A percentile compares a stretch with the other conserved stretches of the same genome.
phyloP scores from a whole-genome alignment of 2,888 invertebrate species.

The Heteropelma amictum region DNA sequence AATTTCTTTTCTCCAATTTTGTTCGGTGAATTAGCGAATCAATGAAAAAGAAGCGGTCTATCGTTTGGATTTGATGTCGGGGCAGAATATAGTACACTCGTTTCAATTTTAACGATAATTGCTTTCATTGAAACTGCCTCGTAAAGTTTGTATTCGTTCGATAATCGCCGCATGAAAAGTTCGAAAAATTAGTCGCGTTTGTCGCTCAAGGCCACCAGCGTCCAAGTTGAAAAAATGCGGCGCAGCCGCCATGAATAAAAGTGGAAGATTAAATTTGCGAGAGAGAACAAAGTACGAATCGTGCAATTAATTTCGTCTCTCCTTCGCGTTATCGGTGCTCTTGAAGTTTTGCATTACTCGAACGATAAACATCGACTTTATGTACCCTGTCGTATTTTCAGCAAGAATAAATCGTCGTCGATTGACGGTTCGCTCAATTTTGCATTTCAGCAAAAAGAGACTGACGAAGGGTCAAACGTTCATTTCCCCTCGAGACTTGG shows the following conservation, averaged over 20 bases:
- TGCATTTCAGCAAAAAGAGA: background rate
- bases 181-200: slow-evolving; percentile 17
- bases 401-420: background rate
- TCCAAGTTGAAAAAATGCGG: background rate
- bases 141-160: background rate
- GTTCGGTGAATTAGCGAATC: no score
- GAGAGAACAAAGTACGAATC: background rate
- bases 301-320: background rate
- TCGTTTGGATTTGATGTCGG: no score
- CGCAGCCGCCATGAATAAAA: background rate
- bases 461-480: background rate
- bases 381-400: background rate
- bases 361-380: background rate
- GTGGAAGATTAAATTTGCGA: background rate
- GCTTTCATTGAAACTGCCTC: no score
- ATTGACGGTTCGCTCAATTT: background rate
- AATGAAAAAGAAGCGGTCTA: no score
- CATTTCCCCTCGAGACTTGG: no score
- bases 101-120: no score
- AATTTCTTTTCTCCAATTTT: background rate
- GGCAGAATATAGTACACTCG: no score
- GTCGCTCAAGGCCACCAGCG: slow-evolving; percentile 1
- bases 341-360: slow-evolving; percentile 30
- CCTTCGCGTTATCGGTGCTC: slow-evolving; percentile 19
- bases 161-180: background rate